Percentiles rank a stretch among this genome's conserved stretches.
Conservation (phyloP, 2,113 vertebrate genomes). For the Anolis sagrei region DNA sequence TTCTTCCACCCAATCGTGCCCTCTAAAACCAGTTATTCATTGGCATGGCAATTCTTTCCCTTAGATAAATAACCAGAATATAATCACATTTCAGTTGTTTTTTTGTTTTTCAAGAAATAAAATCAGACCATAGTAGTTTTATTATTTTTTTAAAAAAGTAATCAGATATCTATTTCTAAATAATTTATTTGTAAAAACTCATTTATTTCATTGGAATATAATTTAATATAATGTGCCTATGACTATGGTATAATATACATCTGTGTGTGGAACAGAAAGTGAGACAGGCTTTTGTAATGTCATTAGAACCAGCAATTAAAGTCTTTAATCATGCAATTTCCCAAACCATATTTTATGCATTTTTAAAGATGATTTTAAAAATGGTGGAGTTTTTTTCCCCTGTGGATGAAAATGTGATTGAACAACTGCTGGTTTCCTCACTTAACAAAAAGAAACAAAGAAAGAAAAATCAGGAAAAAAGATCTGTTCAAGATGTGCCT, state of each 20-base stretch:
- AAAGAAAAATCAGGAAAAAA: neutral
- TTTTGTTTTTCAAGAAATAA: neutral
- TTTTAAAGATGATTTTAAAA: slow-evolving; percentile 34
- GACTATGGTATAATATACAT: neutral
- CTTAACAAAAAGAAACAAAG: neutral
- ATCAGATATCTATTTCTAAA: neutral
- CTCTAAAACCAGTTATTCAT: neutral
- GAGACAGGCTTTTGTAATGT: neutral
- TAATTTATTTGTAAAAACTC: slow-evolving; percentile 10
- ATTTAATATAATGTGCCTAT: neutral
- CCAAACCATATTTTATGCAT: slow-evolving; percentile 27
- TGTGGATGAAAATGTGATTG: slow-evolving; percentile 28
- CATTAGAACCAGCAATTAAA: slow-evolving; percentile 4
- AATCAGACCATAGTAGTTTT: neutral
- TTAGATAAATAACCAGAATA: neutral
- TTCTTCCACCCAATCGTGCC: neutral
- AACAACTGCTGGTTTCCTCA: slow-evolving; percentile 19
- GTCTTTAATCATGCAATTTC: slow-evolving; percentile 24
- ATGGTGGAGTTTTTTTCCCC: slow-evolving; percentile 2
- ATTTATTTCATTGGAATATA: slow-evolving; percentile 1
- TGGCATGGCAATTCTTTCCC: neutral
- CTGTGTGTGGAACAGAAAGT: neutral
- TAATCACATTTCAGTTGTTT: neutral
- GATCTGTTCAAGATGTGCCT: slow-evolving; percentile 39
- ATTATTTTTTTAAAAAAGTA: neutral